These are phyloP conservation scores for Callitettix versicolor DNA, from an alignment of 1,140 invertebrate species.

Conservation along the genomic window DNA sequence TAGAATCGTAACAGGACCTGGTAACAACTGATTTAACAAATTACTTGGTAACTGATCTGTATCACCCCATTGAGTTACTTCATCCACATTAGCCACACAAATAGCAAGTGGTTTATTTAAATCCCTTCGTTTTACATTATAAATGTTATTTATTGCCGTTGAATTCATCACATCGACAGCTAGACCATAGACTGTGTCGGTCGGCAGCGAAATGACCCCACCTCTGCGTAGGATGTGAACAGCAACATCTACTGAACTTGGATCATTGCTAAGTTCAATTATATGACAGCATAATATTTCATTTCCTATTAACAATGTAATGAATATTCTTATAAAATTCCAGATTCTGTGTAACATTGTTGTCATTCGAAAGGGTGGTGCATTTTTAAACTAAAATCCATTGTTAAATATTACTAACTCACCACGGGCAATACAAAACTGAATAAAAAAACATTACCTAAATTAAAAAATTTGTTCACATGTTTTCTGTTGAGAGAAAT, in stretches of 20 bases:
- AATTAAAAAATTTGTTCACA: too few species aligned
- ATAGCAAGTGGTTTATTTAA: constrained; percentile 83
- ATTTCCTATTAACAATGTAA: too few species aligned
- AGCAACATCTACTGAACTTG: constrained; percentile 39
- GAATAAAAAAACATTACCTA: too few species aligned
- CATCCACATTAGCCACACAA: constrained; percentile 61
- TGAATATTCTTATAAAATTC: too few species aligned
- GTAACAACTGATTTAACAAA: constrained; percentile 63
- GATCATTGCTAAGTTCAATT: not conserved
- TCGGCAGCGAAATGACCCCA: constrained; percentile 79
- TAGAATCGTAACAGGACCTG: constrained; percentile 89
- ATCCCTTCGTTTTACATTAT: constrained; percentile 78
- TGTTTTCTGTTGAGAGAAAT: too few species aligned
- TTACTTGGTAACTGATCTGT: constrained; percentile 53
- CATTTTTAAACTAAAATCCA: too few species aligned
- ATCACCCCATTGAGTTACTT: constrained; percentile 67
- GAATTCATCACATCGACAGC: constrained; percentile 71
- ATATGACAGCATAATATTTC: not conserved
- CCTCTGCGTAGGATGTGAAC: constrained; percentile 41
- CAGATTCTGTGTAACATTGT: too few species aligned
- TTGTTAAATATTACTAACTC: too few species aligned
- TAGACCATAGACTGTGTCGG: constrained; percentile 93
- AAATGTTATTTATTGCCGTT: constrained; percentile 61
- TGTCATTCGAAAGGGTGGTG: too few species aligned
- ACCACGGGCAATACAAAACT: too few species aligned